Conservation (phyloP, 2,113 vertebrate species). For the Otolemur garnettii region DNA sequence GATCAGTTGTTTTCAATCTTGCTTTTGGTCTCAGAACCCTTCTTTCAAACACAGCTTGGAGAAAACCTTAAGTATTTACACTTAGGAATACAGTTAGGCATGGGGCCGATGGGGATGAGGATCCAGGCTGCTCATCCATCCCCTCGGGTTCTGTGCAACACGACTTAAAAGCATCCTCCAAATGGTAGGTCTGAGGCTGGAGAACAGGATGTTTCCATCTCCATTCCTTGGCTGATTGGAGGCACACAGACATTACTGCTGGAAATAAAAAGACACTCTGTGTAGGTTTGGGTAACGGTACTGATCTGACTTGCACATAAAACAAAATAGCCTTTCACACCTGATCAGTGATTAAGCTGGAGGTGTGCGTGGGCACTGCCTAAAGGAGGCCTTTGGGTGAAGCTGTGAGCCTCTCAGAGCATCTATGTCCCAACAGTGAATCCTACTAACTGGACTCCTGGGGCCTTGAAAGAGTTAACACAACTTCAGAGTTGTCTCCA, state of each 20-base stretch:
- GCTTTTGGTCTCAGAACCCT: background rate
- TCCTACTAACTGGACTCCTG: background rate
- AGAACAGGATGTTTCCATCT: background rate
- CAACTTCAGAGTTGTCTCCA: background rate
- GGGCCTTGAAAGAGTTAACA: conserved; percentile 65
- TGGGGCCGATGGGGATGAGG: background rate
- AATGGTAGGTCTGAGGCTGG: background rate
- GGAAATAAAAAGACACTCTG: background rate
- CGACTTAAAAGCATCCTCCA: background rate
- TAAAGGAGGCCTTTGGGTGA: background rate
- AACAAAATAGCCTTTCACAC: background rate
- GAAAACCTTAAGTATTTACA: background rate
- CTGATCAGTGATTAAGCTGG: background rate
- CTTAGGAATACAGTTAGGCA: background rate
- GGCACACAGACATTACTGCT: background rate
- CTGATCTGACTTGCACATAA: background rate
- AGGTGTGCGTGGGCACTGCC: background rate
- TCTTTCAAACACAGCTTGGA: background rate
- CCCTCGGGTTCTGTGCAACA: background rate
- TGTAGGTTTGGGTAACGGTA: background rate
- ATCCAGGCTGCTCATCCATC: background rate
- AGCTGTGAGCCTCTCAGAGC: background rate
- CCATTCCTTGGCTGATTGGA: background rate
- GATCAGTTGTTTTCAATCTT: background rate
- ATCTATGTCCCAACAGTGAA: background rate